Percentiles rank a stretch among this genome's conserved stretches.
phyloP scores from a whole-genome alignment of 2,113 vertebrate species.

The Tachysurus fulvidraco region DNA sequence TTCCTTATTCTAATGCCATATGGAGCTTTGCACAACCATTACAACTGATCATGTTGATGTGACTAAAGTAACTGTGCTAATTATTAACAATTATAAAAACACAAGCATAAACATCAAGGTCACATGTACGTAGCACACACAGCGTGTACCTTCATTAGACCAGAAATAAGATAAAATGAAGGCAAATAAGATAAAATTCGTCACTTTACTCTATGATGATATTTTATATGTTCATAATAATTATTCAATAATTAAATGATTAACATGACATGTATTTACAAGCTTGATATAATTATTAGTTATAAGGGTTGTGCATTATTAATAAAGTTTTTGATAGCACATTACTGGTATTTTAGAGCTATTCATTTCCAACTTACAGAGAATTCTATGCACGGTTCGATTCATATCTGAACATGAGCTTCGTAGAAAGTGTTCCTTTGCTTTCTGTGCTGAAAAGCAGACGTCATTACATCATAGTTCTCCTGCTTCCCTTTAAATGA shows the following conservation, averaged over 20 bases:
- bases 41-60: neutral
- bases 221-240: neutral
- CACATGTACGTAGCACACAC: neutral
- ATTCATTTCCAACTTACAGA: neutral
- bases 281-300: neutral
- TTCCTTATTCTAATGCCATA: neutral
- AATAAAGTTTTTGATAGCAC: too few relatives aligned
- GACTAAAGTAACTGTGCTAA: neutral
- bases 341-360: neutral
- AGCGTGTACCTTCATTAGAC: neutral
- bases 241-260: neutral
- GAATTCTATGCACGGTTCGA: neutral
- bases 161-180: neutral
- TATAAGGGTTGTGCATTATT: neutral
- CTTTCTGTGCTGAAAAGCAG: slow-evolving; percentile 30
- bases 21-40: neutral
- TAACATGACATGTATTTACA: neutral
- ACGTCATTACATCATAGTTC: slow-evolving; percentile 30
- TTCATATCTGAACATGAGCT: neutral
- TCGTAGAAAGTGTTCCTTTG: neutral
- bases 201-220: neutral
- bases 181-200: neutral
- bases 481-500: slow-evolving; percentile 42
- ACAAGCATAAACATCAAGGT: neutral
- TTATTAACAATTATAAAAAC: neutral